A percentile compares a stretch with the other conserved stretches of the same genome.
Evolutionary conservation across 1,140 invertebrate species (phyloP).

Genomic region (Proales similis): DNA sequence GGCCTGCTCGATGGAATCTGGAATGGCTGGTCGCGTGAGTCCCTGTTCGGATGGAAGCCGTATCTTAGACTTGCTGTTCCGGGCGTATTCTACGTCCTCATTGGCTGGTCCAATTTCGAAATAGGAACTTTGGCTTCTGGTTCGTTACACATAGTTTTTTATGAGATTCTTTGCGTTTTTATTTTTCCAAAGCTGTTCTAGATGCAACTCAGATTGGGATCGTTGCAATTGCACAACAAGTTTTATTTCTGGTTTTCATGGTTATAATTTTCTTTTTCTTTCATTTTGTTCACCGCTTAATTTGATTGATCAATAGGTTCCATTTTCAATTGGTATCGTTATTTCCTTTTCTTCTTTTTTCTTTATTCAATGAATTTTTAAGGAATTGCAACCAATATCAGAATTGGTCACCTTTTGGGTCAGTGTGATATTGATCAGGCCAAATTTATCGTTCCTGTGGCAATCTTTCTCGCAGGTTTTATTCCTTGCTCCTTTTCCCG

Average conservation of each 20-base stretch:
- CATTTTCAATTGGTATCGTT: too few species aligned
- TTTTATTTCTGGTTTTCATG: conserved; percentile 13
- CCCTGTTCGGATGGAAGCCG: conserved; percentile 14
- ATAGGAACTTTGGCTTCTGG: conserved; percentile 18
- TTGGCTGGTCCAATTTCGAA: conserved; percentile 36
- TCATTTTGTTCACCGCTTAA: background rate
- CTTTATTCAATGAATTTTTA: too few species aligned
- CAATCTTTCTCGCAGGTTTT: conserved; percentile 3
- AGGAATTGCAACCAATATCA: too few species aligned
- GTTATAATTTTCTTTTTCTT: background rate
- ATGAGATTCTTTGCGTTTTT: too few species aligned
- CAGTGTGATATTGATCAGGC: background rate
- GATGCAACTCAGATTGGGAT: conserved; percentile 1
- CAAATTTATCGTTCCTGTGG: background rate
- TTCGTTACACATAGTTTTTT: too few species aligned
- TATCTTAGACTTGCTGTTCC: conserved; percentile 34
- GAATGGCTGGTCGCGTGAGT: conserved; percentile 34
- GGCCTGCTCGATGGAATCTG: conserved; percentile 18
- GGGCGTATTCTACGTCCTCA: conserved; percentile 22
- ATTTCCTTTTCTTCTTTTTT: too few species aligned
- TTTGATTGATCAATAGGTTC: conserved; percentile 3
- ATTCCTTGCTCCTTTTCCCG: background rate
- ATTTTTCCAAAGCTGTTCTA: background rate
- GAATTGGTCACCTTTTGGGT: conserved; percentile 33
- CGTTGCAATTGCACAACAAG: conserved; percentile 25